phyloP scores from a whole-genome alignment of 2,113 vertebrate genomes.

The Tragelaphus buxtoni region DNA sequence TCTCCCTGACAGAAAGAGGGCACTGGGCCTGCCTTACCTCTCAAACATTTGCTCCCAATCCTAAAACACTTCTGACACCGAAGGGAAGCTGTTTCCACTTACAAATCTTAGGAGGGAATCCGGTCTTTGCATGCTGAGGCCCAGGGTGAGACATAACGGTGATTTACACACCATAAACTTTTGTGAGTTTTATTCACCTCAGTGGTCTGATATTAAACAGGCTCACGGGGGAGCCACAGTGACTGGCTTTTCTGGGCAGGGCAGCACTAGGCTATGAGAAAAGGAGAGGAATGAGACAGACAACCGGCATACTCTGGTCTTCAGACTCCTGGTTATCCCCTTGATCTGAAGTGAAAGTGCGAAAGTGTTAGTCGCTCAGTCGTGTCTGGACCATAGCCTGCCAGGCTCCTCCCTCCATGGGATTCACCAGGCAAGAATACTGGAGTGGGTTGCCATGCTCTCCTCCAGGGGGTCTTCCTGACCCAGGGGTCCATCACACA shows the following conservation, averaged over 20 bases:
- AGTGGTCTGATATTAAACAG: constrained; percentile 75
- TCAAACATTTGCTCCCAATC: not conserved
- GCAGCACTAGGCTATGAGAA: too few species aligned
- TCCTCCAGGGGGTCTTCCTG: not conserved
- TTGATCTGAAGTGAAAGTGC: too few species aligned
- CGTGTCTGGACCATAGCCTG: not conserved
- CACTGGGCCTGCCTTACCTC: not conserved
- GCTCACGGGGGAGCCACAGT: not conserved
- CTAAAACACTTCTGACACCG: constrained; percentile 37
- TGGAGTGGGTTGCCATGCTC: not conserved
- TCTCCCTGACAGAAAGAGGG: not conserved
- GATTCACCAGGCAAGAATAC: not conserved
- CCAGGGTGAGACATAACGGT: constrained; percentile 71
- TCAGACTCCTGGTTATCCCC: too few species aligned
- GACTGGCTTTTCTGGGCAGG: too few species aligned
- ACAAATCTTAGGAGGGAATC: constrained; percentile 52
- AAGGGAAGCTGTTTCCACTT: constrained; percentile 78
- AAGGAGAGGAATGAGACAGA: too few species aligned
- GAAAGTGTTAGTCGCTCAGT: not conserved
- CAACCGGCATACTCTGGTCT: too few species aligned
- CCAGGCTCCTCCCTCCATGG: not conserved
- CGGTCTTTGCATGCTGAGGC: constrained; percentile 49
- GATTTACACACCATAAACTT: constrained; percentile 83
- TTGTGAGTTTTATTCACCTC: constrained; percentile 82
- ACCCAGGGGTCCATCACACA: not conserved